Base-by-base conservation (phyloP, 2,113 vertebrate species). In the Cyprinodon tularosa region DNA sequence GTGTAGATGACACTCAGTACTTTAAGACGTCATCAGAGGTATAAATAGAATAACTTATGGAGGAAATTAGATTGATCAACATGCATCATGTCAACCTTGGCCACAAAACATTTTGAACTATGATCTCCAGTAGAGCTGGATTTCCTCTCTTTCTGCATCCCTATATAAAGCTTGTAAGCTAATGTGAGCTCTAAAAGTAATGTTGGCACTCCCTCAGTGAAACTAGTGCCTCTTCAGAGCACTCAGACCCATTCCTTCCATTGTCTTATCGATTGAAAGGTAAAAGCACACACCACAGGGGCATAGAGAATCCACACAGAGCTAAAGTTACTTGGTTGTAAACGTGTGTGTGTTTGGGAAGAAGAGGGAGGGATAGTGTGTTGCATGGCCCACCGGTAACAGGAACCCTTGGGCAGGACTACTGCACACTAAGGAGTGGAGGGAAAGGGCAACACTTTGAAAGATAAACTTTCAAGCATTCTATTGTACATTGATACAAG, bases 231-330 rank as follows among this genome's bases (percentile, higher is more conserved):
- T 88, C 78, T 38, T 73, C 77, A 85, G 84, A 88, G 89, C 90
- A 92, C 88, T 92, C 87, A 89, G 89, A 83, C 88, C 78, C 89
- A 89, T 88, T 93, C 89, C 89, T 71, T 72, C 84, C 91, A 88
- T 87, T 89, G 84, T 90, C 88, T 66, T 93, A 94, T 94, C 80
- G 92, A 94, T 94, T 89, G 89, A 86, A 88, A 84, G 89, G 89
- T 91, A 92, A 92, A 90, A 91, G 90, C 84, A 87, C 90, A 89
- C 84, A 89, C 84, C 84, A 82, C 74, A 47, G 84, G 83, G 90
- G 84, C 77, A 76, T 72, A 79, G 78, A 57, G 68, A 89, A 81
- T 83, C 87, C 85, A 87, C 82, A 74, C 61, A 69, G 53, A 83
- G 90, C 90, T 93, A 88, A 91, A 90, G 91, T 93, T 94, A 91